Evolutionary conservation across 2,113 vertebrate species (phyloP).

Genomic region (Hippocampus abdominalis): DNA sequence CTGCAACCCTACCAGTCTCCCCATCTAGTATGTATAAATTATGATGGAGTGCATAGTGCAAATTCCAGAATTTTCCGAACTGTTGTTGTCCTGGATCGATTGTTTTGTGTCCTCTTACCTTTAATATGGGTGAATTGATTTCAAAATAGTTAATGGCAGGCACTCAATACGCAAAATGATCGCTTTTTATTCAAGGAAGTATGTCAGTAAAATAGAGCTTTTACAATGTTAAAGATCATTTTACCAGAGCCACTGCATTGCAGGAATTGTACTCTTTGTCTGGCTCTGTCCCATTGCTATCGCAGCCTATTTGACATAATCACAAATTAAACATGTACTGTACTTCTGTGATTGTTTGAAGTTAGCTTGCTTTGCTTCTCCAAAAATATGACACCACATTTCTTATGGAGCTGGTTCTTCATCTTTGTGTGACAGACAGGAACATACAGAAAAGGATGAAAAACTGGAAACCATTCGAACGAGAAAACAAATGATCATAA

Average conservation of each 20-base stretch:
- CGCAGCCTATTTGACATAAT: not conserved
- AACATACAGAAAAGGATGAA: too few relatives aligned
- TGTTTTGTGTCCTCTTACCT: not conserved
- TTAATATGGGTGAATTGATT: not conserved
- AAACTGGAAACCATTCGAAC: too few relatives aligned
- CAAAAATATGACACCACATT: too few relatives aligned
- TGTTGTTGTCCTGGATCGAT: not conserved
- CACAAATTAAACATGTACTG: too few relatives aligned
- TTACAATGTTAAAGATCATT: not conserved
- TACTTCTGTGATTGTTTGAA: too few relatives aligned
- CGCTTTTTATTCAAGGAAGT: not conserved
- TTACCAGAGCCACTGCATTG: not conserved
- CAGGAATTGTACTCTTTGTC: not conserved
- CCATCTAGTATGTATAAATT: conserved; percentile 79
- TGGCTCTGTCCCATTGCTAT: not conserved
- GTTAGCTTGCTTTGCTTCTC: too few relatives aligned
- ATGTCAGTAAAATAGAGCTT: not conserved
- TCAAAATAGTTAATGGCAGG: not conserved
- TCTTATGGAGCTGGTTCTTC: too few relatives aligned
- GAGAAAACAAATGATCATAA: too few relatives aligned
- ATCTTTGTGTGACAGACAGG: too few relatives aligned
- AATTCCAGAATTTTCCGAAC: not conserved
- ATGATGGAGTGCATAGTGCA: not conserved
- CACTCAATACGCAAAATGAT: not conserved
- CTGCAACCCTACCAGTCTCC: conserved; percentile 80